Conservation (phyloP, 2,888 invertebrate species). For the Volucella zonaria region DNA sequence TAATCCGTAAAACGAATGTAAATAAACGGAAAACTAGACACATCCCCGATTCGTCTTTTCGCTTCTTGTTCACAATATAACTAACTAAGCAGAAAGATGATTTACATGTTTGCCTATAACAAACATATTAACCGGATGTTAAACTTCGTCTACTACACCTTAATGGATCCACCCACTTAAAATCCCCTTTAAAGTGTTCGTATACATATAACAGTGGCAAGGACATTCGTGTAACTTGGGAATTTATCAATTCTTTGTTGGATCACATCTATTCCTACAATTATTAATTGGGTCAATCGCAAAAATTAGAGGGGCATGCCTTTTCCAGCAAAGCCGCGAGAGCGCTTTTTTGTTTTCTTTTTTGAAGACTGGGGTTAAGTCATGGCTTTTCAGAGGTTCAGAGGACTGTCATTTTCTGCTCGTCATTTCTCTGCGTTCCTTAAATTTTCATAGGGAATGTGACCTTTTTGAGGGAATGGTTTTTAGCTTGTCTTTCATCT, state of each 20-base stretch:
- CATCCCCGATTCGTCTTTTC: background rate
- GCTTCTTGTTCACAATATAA: slow-evolving; percentile 1
- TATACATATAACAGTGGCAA: background rate
- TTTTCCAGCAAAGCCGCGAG: slow-evolving; percentile 1
- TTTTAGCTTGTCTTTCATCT: slow-evolving; percentile 39
- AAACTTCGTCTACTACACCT: slow-evolving; percentile 23
- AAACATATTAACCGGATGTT: slow-evolving; percentile 32
- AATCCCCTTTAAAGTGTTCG: background rate
- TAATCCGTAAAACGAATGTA: slow-evolving; percentile 2
- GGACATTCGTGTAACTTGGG: slow-evolving; percentile 42
- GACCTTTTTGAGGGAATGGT: slow-evolving; percentile 57
- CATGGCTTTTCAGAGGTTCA: slow-evolving; percentile 8
- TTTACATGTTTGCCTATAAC: slow-evolving; percentile 41
- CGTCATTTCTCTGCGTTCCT: background rate
- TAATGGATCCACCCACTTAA: slow-evolving; percentile 39
- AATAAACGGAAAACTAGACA: background rate
- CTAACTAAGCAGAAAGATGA: slow-evolving; percentile 11
- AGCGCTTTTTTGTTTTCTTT: slow-evolving; percentile 14
- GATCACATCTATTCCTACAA: slow-evolving; percentile 19
- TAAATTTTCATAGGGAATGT: slow-evolving; percentile 27
- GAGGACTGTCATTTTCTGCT: background rate
- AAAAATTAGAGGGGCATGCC: slow-evolving; percentile 1
- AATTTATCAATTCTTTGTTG: slow-evolving; percentile 57
- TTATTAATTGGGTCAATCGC: slow-evolving; percentile 60
- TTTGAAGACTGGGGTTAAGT: background rate